Evolutionary conservation across 2,888 invertebrate species (phyloP), one percentile per base, ranked within the genome.

Genomic region (Anaspis maculata): DNA sequence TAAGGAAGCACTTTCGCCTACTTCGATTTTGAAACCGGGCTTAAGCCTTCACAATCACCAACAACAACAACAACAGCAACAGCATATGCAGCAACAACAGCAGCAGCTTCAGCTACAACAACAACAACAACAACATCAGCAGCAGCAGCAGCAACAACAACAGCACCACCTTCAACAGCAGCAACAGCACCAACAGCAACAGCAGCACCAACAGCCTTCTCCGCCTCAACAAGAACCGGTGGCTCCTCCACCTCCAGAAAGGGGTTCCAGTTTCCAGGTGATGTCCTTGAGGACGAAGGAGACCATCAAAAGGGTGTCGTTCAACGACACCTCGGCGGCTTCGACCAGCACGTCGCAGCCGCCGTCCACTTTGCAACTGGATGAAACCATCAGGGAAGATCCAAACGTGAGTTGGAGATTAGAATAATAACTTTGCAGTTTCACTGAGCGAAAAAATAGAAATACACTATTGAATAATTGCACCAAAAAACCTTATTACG

Each of bases 231-330:
- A 46, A 25, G 46, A 44, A 13, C 36, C 82, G 30, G 46, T 44
- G 16, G 39, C 82, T 30, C 82, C 87, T 1, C 76, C 83, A 25
- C 89, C 90, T 13, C 91, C 91, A 2, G 87, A 89, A 62, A 76
- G 91, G 41, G 88, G 87, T 36, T 89, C 89, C 14, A 90, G 90
- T 24, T 92, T 87, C 63, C 78, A 85, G 3, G 78, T 86, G 15
- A 87, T 89, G 85, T 79, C 78, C 5, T 83, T 67, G 57, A 51
- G 66, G 27, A 53, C 56, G 10, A 64, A 64, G 42, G 66, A 64
- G 33, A 57, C 53, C n/a, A 61, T 62, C 2, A 67, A 67, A 40
- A 45, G 66, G 26, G 67, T 67, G 10, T 64, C 65, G 1, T 67
- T 67, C 38, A 60, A 62, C 37, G 61, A 62, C 36, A 48, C 56